phyloP scores from a whole-genome alignment of 2,113 vertebrate genomes.

The Clarias macrocephalus region DNA sequence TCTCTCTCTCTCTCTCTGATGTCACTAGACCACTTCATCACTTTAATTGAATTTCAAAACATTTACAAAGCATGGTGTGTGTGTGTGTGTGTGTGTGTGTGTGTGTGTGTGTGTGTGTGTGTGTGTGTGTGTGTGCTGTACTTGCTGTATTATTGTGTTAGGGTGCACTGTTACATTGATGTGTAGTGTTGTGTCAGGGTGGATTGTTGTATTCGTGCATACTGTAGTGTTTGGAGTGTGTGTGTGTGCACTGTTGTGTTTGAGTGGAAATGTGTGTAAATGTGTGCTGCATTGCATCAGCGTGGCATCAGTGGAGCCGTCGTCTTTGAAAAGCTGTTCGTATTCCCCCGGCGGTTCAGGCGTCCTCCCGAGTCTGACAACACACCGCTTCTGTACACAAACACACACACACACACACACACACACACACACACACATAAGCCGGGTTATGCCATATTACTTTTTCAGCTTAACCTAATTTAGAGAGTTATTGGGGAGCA shows the following conservation, averaged over 20 bases:
- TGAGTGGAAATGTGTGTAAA: neutral
- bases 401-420: neutral
- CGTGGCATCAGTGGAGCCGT: neutral
- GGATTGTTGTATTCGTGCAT: neutral
- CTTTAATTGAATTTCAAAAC: conserved; percentile 39
- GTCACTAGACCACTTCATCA: conserved; percentile 20
- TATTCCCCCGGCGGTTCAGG: neutral
- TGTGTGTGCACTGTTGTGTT: neutral
- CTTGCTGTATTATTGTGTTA: no score
- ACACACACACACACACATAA: neutral
- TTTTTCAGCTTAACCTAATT: neutral
- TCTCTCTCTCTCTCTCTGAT: conserved; percentile 2
- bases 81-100: conserved; percentile 19
- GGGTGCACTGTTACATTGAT: neutral
- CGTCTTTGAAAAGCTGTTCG: conserved; percentile 9
- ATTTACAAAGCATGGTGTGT: conserved; percentile 2
- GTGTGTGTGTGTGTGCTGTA: neutral
- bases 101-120: neutral
- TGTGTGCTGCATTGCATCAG: conserved; percentile 17
- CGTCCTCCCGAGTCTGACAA: neutral
- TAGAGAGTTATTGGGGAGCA: neutral
- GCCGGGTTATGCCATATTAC: neutral
- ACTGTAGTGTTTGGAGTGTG: neutral
- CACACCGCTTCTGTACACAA: neutral
- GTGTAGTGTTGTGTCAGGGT: neutral